Base-by-base conservation (phyloP, 2,888 invertebrate species). In the Diloba caeruleocephala region DNA sequence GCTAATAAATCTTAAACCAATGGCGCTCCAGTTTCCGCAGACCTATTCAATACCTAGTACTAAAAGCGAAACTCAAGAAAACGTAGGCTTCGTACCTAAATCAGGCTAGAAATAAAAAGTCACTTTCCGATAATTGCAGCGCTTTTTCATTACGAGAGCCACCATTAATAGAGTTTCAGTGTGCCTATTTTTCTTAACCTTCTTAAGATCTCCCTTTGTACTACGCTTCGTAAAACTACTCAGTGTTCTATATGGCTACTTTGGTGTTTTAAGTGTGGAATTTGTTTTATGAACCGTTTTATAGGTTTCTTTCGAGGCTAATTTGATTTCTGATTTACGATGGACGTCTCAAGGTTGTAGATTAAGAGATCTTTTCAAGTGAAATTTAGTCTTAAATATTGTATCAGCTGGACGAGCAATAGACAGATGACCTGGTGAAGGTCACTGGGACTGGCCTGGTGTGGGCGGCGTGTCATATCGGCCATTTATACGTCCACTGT, bases 121-220 rank as follows among this genome's bases (percentile, higher is more conserved):
- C 23, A 28, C 32, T 42, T 39, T 38, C 31, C 36, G 17, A 48
- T 54, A 45, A 53, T 48, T 43, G 36, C 28, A 34, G 7, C 13
- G 3, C 17, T 58, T 49, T 54, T 46, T 46, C 36, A 23, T 67
- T 54, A 33, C 2, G 4, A 55, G 15, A 29, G 19, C 9, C 23
- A 0, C 10, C 29, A 37, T 49, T 42, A 49, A 62, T 49, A 41
- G 4, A 19, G 5, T 23, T 34, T 51, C 29, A 15, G 26, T 21
- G 14, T 4, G 14, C 19, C 15, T 41, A 32, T 19, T 32, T 51
- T 19, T 17, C 14, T 37, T 8, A 19, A 42, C 34, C 8, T 12
- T 33, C 12, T 43, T 9, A 23, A 12, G 6, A 13, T 23, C 26
- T n/a, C 5, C 26, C 12, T 21, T 25, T 28, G 12, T 8, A 25